Base-by-base conservation (phyloP, 37 sponge, comb jelly and placozoan genomes). In the Agelas oroides region DNA sequence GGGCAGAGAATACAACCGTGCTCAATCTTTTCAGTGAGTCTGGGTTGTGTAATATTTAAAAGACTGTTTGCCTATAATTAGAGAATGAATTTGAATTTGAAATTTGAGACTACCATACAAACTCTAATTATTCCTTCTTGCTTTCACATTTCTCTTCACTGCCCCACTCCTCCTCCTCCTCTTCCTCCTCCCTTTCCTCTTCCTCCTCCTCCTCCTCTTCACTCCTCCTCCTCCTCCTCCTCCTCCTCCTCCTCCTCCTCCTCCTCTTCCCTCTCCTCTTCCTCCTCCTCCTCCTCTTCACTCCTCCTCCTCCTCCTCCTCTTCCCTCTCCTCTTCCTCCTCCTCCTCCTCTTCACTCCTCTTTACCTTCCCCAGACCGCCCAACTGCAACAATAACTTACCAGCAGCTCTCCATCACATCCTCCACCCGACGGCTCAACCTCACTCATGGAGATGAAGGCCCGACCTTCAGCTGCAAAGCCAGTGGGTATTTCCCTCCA, bases 381-480 rank as follows among this genome's bases (percentile, higher is more conserved):
- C 86, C 86, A 12, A 39, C 53, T 17, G 73, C 59, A 0, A 27
- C 3, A 19, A 52, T 75, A 21, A 30, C 38, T 15, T 55, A 66
- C 37, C 23, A 67, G 38, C 31, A 12, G 6, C 46, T 24, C 3
- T 53, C 28, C 34, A 0, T 33, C 41, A 60, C 52, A 0, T 41
- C 84, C 57, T 34, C 59, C 18, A 11, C 25, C 37, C 62, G 32
- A 15, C 31, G 36, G 0, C 1, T 73, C 8, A 24, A 27, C 16
- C 32, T 70, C 34, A 46, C 24, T 13, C 20, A 20, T 53, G 72
- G 62, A 5, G 65, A 21, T 33, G 55, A n/a, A 15, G 36, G 75
- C 54, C 80, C 73, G 24, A 60, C 58, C 28, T 79, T 78, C 66
- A 36, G 38, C 1, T 87, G 87, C 59, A 19, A 36, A 58, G 34